These are phyloP conservation scores for Rhagium mordax DNA, from an alignment of 2,888 invertebrate genomes.

Conservation along the genomic window DNA sequence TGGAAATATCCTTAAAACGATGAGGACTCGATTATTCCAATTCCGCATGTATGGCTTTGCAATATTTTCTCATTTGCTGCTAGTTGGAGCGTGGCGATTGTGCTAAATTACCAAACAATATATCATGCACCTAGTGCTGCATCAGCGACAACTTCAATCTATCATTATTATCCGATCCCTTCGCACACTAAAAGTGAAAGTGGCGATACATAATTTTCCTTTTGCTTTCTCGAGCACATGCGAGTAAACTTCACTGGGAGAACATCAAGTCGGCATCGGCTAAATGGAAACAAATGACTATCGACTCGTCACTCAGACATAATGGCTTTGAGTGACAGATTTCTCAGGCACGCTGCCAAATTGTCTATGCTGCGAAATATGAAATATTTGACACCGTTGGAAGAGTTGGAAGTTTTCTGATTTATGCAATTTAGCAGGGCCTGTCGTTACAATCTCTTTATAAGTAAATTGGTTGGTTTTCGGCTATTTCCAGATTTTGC, in stretches of 20 bases:
- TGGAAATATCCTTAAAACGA: too few species aligned
- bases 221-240: conserved; percentile 22
- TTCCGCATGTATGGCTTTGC: background rate
- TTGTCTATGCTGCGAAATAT: background rate
- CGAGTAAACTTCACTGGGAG: conserved; percentile 6
- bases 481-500: too few species aligned
- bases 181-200: conserved; percentile 6
- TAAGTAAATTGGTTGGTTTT: too few species aligned
- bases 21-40: too few species aligned
- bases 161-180: conserved; percentile 21
- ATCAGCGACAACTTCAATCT: background rate
- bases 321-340: conserved; percentile 1
- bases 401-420: background rate
- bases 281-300: conserved; percentile 27
- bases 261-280: conserved; percentile 7
- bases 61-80: background rate
- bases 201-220: conserved; percentile 32
- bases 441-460: too few species aligned
- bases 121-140: background rate
- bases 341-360: background rate
- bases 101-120: conserved; percentile 1
- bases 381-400: background rate
- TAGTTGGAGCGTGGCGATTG: background rate
- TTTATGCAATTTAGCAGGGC: background rate
- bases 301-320: background rate